Conservation (phyloP, 2,797 vertebrate genomes). For the Tachyglossus aculeatus region DNA sequence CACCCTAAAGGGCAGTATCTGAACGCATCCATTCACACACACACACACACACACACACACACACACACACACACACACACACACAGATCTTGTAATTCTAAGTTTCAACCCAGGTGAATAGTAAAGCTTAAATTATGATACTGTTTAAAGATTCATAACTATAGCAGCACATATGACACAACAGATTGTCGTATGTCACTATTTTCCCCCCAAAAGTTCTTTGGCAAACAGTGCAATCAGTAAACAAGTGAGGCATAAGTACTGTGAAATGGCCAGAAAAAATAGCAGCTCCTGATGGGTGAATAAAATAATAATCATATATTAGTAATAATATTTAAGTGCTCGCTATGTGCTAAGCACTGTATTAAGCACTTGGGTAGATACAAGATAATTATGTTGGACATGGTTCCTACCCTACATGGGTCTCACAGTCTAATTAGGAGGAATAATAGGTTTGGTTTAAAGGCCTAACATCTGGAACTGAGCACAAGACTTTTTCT, state of each 20-base stretch:
- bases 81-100: conserved; percentile 31
- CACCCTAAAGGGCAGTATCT: background rate
- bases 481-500: too few relatives aligned
- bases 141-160: conserved; percentile 51
- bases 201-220: conserved; percentile 56
- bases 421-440: too few relatives aligned
- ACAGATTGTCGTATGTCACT: conserved; percentile 67
- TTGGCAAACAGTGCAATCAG: conserved; percentile 59
- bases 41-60: conserved; percentile 1
- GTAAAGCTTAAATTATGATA: conserved; percentile 58
- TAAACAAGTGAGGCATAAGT: conserved; percentile 56
- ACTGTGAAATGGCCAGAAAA: conserved; percentile 41
- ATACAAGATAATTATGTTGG: too few relatives aligned
- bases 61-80: background rate
- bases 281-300: conserved; percentile 1
- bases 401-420: too few relatives aligned
- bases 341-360: background rate
- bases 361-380: too few relatives aligned
- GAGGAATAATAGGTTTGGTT: too few relatives aligned
- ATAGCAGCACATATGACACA: conserved; percentile 62
- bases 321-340: background rate
- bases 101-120: conserved; percentile 41
- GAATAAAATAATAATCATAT: conserved; percentile 29
- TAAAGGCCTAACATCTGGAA: too few relatives aligned
- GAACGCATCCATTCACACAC: background rate